Percentiles rank a stretch among this genome's conserved stretches.
Evolutionary conservation across 2,113 vertebrate species (phyloP).

Genomic region (Carassius carassius): DNA sequence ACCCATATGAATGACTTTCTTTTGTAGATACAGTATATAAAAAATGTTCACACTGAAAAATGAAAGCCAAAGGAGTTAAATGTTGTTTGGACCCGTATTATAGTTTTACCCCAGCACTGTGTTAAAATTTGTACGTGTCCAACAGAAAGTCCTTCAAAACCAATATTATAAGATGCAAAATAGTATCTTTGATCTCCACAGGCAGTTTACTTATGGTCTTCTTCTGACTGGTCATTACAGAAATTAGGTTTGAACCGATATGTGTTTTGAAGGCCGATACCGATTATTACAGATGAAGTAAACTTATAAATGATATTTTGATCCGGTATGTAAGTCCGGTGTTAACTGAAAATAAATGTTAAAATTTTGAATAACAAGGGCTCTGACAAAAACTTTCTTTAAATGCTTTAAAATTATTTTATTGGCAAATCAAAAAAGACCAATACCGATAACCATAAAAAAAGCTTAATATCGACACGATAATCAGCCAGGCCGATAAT

Average conservation of each 20-base stretch:
- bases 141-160: conserved; percentile 7
- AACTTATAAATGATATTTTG: too few relatives aligned
- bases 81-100: background rate
- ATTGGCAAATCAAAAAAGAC: too few relatives aligned
- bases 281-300: too few relatives aligned
- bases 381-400: too few relatives aligned
- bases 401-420: too few relatives aligned
- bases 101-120: background rate
- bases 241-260: background rate
- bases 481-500: too few relatives aligned
- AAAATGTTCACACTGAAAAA: background rate
- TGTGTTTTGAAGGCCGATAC: too few relatives aligned
- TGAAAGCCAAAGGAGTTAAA: background rate
- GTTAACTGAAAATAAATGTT: too few relatives aligned
- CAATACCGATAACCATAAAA: too few relatives aligned
- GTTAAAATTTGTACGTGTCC: background rate
- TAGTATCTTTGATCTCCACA: conserved; percentile 54
- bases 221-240: conserved; percentile 21
- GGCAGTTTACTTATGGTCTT: background rate
- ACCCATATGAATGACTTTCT: background rate
- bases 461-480: too few relatives aligned
- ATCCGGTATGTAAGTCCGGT: too few relatives aligned
- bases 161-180: conserved; percentile 9
- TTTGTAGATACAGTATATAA: background rate
- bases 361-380: too few relatives aligned